phyloP scores from a whole-genome alignment of 2,797 vertebrate genomes.

The Manis pentadactyla region DNA sequence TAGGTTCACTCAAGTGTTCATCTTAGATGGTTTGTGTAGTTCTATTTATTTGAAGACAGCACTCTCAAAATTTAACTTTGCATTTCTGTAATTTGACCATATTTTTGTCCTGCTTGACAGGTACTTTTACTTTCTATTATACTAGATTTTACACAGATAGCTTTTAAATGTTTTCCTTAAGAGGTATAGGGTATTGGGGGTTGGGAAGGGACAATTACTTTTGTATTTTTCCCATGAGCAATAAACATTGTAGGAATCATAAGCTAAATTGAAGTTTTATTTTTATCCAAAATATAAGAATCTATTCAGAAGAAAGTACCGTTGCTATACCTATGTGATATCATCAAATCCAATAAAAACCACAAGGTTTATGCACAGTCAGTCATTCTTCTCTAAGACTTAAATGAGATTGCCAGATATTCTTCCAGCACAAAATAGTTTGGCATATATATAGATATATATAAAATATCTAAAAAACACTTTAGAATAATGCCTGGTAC shows the following conservation, averaged over 20 bases:
- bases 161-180: background rate
- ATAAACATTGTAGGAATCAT: background rate
- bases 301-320: background rate
- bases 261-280: background rate
- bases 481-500: background rate
- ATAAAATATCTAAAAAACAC: background rate
- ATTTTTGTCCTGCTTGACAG: background rate
- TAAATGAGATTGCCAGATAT: background rate
- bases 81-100: conserved; percentile 41
- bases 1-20: background rate
- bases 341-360: conserved; percentile 12
- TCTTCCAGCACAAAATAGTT: background rate
- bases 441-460: background rate
- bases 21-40: background rate
- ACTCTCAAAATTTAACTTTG: background rate
- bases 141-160: background rate
- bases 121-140: background rate
- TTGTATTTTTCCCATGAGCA: background rate
- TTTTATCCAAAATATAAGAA: conserved; percentile 16
- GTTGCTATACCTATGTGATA: background rate
- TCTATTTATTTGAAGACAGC: background rate
- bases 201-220: background rate
- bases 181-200: background rate
- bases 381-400: background rate
- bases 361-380: background rate